phyloP scores from a whole-genome alignment of 1,140 invertebrate genomes.

The Ostrea edulis region DNA sequence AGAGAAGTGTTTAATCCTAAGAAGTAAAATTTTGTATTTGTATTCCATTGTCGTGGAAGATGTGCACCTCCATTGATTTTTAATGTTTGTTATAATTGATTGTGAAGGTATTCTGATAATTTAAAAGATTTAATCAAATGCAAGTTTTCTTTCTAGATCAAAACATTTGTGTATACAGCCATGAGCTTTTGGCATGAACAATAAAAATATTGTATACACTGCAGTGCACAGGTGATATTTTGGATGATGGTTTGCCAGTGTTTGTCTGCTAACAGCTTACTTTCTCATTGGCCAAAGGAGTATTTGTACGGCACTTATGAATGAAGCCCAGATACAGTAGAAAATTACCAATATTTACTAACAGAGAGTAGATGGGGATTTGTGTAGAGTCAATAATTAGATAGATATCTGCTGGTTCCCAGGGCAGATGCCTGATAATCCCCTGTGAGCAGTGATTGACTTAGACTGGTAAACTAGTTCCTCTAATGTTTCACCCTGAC shows the following conservation, averaged over 20 bases:
- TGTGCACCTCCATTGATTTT: too few relatives aligned
- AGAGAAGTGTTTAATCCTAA: too few relatives aligned
- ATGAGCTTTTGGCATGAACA: neutral
- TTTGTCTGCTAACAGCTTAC: too few relatives aligned
- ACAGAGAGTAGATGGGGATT: neutral
- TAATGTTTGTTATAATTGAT: too few relatives aligned
- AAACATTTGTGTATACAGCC: too few relatives aligned
- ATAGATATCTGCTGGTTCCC: conserved; percentile 15
- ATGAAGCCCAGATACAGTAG: neutral
- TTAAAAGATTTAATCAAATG: too few relatives aligned
- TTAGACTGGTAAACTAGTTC: neutral
- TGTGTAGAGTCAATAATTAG: conserved; percentile 23
- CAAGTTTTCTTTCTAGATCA: too few relatives aligned
- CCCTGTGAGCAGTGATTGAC: neutral
- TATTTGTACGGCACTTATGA: neutral
- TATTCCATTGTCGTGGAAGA: too few relatives aligned
- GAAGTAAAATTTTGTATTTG: too few relatives aligned
- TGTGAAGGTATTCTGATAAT: too few relatives aligned
- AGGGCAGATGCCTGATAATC: neutral
- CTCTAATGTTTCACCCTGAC: neutral
- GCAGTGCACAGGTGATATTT: neutral
- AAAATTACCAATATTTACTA: neutral
- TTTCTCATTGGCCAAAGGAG: neutral
- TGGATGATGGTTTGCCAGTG: conserved; percentile 1
- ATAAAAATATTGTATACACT: neutral